Conservation (phyloP, 2,888 invertebrate genomes). For the Caenorhabditis wallacei region DNA sequence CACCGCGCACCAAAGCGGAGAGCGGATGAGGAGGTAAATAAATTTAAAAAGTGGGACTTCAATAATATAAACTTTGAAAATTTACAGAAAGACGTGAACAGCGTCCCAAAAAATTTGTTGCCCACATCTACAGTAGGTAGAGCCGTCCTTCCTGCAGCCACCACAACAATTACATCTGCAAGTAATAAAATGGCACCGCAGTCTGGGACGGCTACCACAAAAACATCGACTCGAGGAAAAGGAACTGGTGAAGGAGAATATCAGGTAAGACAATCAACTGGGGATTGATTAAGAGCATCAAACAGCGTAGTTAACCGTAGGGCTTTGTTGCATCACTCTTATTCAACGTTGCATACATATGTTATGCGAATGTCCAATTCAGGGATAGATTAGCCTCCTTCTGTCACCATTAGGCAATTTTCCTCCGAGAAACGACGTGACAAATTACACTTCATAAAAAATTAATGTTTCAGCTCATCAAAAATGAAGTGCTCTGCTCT, state of each 20-base stretch:
- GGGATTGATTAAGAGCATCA: no score
- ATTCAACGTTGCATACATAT: no score
- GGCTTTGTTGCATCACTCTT: no score
- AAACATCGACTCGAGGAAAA: constrained; percentile 68
- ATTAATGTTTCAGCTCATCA: constrained; percentile 79
- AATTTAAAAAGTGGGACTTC: neutral
- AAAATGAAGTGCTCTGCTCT: constrained; percentile 82
- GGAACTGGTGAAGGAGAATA: constrained; percentile 81
- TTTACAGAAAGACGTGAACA: constrained; percentile 44
- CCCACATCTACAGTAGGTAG: constrained; percentile 41
- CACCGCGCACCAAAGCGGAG: constrained; percentile 68
- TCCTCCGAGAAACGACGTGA: no score
- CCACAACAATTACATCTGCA: constrained; percentile 20
- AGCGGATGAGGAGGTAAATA: constrained; percentile 67
- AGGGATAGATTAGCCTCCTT: no score
- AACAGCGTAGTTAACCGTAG: no score
- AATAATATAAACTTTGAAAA: neutral
- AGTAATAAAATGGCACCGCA: constrained; percentile 62
- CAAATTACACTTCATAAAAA: neutral
- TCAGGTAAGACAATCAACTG: constrained; percentile 74
- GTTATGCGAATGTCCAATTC: no score
- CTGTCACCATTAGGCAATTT: no score
- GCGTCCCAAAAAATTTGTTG: constrained; percentile 33
- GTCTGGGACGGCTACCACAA: constrained; percentile 49
- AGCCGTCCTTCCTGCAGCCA: constrained; percentile 20